Conservation (phyloP, 2,113 vertebrate genomes). For the Mastomys coucha region DNA sequence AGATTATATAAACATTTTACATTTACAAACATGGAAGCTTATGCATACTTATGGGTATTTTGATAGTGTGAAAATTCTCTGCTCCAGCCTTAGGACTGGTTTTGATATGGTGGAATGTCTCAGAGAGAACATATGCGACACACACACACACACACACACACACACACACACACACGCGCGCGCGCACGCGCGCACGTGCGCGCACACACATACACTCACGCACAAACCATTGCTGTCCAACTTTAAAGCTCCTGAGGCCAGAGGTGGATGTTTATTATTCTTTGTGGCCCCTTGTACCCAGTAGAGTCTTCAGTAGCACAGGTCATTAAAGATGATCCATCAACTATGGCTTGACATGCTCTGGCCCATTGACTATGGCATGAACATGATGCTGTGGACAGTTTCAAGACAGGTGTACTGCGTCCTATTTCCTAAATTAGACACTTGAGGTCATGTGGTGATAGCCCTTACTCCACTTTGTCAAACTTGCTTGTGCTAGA, state of each 20-base stretch:
- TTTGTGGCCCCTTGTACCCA: background rate
- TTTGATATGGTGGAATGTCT: background rate
- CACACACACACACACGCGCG: background rate
- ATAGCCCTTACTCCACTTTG: background rate
- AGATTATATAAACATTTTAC: background rate
- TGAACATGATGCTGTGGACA: fast-evolving
- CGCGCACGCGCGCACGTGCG: background rate
- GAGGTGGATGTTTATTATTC: background rate
- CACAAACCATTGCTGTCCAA: background rate
- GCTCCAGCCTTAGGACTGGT: background rate
- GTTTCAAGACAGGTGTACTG: background rate
- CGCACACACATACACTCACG: background rate
- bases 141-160: background rate
- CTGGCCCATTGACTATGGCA: background rate
- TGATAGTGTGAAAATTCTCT: background rate
- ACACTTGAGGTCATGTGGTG: background rate
- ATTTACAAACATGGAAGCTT: background rate
- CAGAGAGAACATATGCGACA: background rate
- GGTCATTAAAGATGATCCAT: background rate
- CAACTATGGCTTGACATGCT: background rate
- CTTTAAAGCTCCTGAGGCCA: background rate
- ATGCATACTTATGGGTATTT: background rate
- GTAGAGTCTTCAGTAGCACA: background rate
- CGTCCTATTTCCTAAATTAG: background rate
- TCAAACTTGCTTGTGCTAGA: background rate